Evolutionary conservation across 92 coral and sea anemone genomes (phyloP), one percentile per base, ranked within the genome.

Genomic region (Plumapathes pennacea): DNA sequence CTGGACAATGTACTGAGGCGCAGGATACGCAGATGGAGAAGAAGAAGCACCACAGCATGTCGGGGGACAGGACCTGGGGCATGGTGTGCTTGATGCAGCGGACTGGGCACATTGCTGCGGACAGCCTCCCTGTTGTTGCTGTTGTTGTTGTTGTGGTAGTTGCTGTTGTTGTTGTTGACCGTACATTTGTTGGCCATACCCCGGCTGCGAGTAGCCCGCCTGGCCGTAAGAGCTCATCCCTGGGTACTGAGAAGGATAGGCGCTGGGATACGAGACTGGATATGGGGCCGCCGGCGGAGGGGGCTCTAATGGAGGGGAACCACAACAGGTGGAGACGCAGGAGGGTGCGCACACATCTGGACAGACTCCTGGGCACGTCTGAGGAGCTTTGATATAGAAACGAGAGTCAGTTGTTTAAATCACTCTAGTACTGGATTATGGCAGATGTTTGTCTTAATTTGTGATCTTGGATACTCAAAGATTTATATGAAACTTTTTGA

Each of bases 271-370:
- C 13, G 65, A 45, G 41, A 42, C 4, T 18, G 53, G 48, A 49
- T 55, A 63, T 8, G 65, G 72, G 30, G 30, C 63, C 14, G 44
- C 32, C 8, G 61, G 73, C 10, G 54, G 50, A 61, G 54, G 29
- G 7, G 89, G 89, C 18, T 49, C 69, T 0, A 32, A 45, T 17
- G 85, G 68, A 39, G 95, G 77, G 55, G 61, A 38, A n/a, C 10
- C 50, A 43, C 86, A 78, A 44, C 91, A 76, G n/a, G 84, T 54
- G 38, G 74, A 31, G 11, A 55, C 25, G 46, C 97, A 91, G 10
- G 66, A 70, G 3, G 97, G 97, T 26, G 95, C 85, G 62, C 97
- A 91, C 6, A 74, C 82, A 44, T 80, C 80, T 13, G 90, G 90
- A 50, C 97, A 91, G 41, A 76, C 30, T 11, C 90, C 85, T 34